Conservation (phyloP, 2,797 vertebrate species). For the Calcarius lapponicus region DNA sequence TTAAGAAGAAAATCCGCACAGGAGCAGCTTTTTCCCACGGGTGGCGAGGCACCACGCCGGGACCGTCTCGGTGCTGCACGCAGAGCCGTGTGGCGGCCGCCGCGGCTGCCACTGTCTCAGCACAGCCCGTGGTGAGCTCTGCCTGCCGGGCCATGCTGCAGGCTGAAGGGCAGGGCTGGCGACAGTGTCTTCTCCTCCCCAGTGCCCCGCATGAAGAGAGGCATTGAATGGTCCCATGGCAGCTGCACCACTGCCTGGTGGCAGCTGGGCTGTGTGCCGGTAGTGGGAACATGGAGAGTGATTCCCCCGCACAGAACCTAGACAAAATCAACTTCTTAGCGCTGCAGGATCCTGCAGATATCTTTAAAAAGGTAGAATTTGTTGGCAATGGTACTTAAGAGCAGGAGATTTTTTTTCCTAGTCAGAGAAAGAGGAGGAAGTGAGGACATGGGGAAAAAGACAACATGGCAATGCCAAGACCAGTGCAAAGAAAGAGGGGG, state of each 20-base stretch:
- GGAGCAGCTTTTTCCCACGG: neutral
- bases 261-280: rapidly evolving
- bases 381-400: neutral
- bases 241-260: rapidly evolving
- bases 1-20: neutral
- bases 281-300: rapidly evolving
- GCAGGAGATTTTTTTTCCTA: neutral
- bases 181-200: rapidly evolving
- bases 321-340: neutral
- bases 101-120: rapidly evolving
- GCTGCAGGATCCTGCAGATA: neutral
- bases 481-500: neutral
- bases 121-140: rapidly evolving
- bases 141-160: neutral
- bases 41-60: rapidly evolving
- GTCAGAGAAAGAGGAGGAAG: neutral
- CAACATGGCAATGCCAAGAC: neutral
- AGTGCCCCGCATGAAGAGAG: rapidly evolving
- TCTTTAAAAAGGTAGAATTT: neutral
- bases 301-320: neutral
- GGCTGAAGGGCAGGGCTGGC: neutral
- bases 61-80: rapidly evolving
- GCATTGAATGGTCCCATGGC: rapidly evolving
- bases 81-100: rapidly evolving
- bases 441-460: neutral